These are phyloP conservation scores for Epistrophella euchroma DNA, from an alignment of 2,888 invertebrate genomes.

Conservation along the genomic window DNA sequence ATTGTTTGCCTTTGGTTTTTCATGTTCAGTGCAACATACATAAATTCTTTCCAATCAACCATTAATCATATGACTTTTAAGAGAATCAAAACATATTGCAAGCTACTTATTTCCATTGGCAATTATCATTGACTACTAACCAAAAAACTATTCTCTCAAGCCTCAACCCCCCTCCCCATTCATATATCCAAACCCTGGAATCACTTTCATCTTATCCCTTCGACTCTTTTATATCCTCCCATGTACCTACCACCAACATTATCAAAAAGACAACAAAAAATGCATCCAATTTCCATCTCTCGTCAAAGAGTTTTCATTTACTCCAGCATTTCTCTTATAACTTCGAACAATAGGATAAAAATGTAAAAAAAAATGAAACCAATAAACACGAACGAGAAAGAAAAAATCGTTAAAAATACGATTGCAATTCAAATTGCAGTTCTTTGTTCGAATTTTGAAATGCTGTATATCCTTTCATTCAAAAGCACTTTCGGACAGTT, in stretches of 20 bases:
- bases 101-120: constrained; percentile 1
- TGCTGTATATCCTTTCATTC: constrained; percentile 52
- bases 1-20: neutral
- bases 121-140: constrained; percentile 1
- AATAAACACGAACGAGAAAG: constrained; percentile 40
- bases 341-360: constrained; percentile 13
- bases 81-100: neutral
- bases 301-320: constrained; percentile 46
- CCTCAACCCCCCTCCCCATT: too few relatives aligned
- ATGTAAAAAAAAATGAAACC: constrained; percentile 8
- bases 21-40: neutral
- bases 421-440: constrained; percentile 60
- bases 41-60: neutral
- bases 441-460: constrained; percentile 58
- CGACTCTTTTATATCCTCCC: neutral
- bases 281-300: constrained; percentile 57
- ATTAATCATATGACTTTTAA: constrained; percentile 11
- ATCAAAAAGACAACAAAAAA: constrained; percentile 30
- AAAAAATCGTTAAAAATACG: constrained; percentile 56
- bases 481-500: constrained; percentile 56
- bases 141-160: neutral
- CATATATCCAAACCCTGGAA: neutral
- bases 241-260: too few relatives aligned
- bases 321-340: constrained; percentile 32
- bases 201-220: neutral